phyloP scores from a whole-genome alignment of 2,888 invertebrate genomes.

The Tipula vernalis region DNA sequence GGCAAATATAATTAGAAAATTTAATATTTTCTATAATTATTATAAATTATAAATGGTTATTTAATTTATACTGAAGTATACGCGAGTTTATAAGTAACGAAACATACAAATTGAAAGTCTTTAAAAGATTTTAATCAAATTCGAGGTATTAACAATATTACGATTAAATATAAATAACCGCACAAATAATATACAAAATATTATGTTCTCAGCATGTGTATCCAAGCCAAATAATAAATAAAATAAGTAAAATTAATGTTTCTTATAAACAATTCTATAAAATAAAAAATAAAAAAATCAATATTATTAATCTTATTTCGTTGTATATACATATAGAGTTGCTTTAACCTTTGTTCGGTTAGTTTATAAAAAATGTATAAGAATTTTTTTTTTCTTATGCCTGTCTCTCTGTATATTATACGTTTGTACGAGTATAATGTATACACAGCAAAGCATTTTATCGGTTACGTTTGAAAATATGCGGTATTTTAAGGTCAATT shows the following conservation, averaged over 20 bases:
- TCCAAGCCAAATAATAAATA: slow-evolving; percentile 4
- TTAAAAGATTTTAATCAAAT: neutral
- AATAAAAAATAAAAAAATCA: neutral
- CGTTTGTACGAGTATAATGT: neutral
- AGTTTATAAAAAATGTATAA: neutral
- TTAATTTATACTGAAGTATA: neutral
- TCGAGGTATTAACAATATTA: neutral
- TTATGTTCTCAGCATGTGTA: neutral
- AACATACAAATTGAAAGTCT: neutral
- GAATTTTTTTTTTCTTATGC: neutral
- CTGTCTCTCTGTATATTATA: neutral
- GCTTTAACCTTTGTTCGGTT: slow-evolving; percentile 4
- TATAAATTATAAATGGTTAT: neutral
- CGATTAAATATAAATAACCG: neutral
- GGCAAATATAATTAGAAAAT: neutral
- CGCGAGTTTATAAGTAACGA: neutral
- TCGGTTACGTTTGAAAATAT: slow-evolving; percentile 4
- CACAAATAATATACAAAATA: neutral
- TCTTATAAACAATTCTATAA: neutral
- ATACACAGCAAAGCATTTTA: neutral
- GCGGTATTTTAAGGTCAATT: slow-evolving; percentile 4
- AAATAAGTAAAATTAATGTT: neutral
- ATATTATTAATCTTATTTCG: neutral
- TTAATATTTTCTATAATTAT: neutral
- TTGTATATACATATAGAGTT: neutral